phyloP scores from a whole-genome alignment of 2,888 invertebrate genomes.

The Drosophila neoperkinsi region DNA sequence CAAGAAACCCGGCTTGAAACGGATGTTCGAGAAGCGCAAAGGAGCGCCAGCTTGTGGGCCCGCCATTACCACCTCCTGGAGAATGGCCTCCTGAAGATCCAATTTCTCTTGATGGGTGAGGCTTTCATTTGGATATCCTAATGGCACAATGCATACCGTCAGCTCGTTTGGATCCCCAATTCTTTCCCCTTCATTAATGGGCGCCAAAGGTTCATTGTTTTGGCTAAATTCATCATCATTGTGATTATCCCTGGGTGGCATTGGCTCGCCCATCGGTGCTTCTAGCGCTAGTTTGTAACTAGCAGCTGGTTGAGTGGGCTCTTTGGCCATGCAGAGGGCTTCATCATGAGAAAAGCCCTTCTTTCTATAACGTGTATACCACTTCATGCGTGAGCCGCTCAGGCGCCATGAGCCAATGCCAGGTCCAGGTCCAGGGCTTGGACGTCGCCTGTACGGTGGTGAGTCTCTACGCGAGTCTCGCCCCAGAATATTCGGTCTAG shows the following conservation, averaged over 20 bases:
- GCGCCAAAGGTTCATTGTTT: background rate
- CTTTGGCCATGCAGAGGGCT: conserved; percentile 30
- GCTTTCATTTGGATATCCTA: conserved; percentile 21
- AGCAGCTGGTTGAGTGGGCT: conserved; percentile 37
- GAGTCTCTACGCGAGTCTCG: background rate
- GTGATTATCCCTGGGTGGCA: background rate
- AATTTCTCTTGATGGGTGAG: conserved; percentile 20
- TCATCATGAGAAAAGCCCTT: conserved; percentile 14
- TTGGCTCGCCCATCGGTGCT: background rate
- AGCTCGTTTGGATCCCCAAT: background rate
- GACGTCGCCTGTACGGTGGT: background rate
- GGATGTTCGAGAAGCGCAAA: conserved; percentile 23
- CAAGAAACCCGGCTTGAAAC: conserved; percentile 14
- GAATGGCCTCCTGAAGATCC: conserved; percentile 44
- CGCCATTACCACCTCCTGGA: conserved; percentile 26
- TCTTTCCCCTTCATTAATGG: too few species aligned
- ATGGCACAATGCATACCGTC: conserved; percentile 12
- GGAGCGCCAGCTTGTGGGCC: conserved; percentile 5
- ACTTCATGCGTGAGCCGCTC: conserved; percentile 33
- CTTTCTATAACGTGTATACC: conserved; percentile 33
- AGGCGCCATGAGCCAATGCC: conserved; percentile 2
- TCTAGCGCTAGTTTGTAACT: background rate
- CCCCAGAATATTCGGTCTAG: too few species aligned
- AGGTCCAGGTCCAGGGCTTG: background rate
- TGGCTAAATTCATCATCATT: background rate